Evolutionary conservation across 92 coral and sea anemone genomes (phyloP), one percentile per base, ranked within the genome.

Genomic region (Pocillopora grandis): DNA sequence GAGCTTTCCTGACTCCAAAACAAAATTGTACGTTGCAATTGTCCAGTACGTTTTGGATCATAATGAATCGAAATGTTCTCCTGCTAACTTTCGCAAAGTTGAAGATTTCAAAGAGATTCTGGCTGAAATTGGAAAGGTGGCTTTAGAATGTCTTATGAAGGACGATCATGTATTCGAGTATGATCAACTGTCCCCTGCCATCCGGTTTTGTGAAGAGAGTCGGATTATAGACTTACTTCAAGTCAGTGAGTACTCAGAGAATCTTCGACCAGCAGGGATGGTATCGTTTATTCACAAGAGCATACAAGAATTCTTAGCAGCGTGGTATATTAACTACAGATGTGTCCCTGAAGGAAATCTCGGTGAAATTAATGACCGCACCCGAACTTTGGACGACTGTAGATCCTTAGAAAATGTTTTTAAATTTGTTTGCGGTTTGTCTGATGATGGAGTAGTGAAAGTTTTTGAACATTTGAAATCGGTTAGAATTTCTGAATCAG

Each of bases 211-310:
- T 12, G 56, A 73, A 27, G 78, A 52, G 16, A 65, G 73, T 61
- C 36, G 62, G 49, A 62, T 27, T 60, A 15, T 73, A 42, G 87
- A 80, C 17, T 27, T 83, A 36, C 18, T 83, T 18, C 65, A 74
- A 61, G 58, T 75, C 12, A 37, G 60, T 23, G 62, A 81, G 76
- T 73, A 10, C 33, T 59, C 21, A n/a, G 16, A 6, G 20, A 77
- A 49, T 62, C 12, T 77, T 5, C 37, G 36, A 77, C 71, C 87
- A 42, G 63, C 15, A 57, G 80, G n/a, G 62, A 83, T 59, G 80
- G 71, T 73, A 49, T 73, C 87, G 17, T 73, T 83, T 62, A 58
- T 82, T 57, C 86, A 82, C 79, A 82, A 82, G 79, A 71, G 76
- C 67, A 58, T 83, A 59, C 80, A 73, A 66, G 87, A 83, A 16